phyloP scores from a whole-genome alignment of 37 sponge, comb jelly and placozoan species.

The Ianthella basta region DNA sequence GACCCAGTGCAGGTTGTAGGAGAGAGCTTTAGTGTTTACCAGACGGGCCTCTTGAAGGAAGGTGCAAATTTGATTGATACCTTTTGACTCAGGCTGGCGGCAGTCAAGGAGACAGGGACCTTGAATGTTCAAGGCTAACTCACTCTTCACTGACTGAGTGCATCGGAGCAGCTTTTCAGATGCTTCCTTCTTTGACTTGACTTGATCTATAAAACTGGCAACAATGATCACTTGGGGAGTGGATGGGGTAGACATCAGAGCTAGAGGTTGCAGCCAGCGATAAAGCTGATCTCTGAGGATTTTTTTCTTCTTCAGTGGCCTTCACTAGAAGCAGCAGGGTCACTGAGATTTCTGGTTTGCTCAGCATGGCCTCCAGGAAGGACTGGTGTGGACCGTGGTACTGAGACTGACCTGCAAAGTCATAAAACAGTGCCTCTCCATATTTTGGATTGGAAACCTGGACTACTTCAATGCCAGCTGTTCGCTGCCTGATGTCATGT shows the following conservation, averaged over 20 bases:
- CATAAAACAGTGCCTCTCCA: constrained; percentile 11
- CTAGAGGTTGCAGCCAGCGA: neutral
- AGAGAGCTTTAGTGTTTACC: neutral
- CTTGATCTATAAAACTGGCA: neutral
- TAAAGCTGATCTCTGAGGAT: neutral
- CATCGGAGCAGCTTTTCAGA: neutral
- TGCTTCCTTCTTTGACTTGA: neutral
- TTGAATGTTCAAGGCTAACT: no score
- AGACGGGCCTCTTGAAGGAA: neutral
- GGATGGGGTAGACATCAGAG: neutral
- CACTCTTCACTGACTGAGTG: neutral
- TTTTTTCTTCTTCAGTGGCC: neutral
- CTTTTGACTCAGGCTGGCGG: neutral
- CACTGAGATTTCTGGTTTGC: neutral
- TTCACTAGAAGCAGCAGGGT: neutral
- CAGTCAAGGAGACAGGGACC: no score
- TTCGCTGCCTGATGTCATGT: no score
- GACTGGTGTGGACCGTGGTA: constrained; percentile 11
- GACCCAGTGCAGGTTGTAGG: no score
- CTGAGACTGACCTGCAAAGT: constrained; percentile 32
- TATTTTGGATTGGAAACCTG: neutral
- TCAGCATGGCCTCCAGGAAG: constrained; percentile 18
- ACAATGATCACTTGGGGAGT: neutral
- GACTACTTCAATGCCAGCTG: no score
- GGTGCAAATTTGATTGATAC: neutral